A percentile compares a stretch with the other conserved stretches of the same genome.
Conservation (phyloP, 2,888 invertebrate species). For the Herminia tarsipennalis region DNA sequence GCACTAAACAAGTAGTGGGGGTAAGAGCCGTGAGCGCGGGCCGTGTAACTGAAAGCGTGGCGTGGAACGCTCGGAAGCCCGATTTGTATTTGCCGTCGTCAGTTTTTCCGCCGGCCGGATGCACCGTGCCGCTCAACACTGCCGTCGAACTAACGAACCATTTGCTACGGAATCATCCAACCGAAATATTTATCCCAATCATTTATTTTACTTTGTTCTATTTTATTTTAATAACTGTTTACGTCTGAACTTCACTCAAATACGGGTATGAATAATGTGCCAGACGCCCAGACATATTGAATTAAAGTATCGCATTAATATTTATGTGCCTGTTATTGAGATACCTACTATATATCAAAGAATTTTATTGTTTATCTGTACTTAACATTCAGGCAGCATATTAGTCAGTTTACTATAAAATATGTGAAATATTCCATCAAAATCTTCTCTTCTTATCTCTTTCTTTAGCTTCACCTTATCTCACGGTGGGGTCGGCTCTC, state of each 20-base stretch:
- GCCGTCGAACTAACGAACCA: conserved; percentile 77
- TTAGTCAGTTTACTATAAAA: no score
- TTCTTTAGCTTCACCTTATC: no score
- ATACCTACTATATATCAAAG: no score
- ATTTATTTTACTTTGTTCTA: conserved; percentile 58
- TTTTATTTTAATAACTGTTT: conserved; percentile 43
- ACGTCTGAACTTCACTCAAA: conserved; percentile 7
- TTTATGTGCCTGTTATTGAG: no score
- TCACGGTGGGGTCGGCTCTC: no score
- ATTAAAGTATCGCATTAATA: no score
- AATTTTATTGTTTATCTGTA: no score
- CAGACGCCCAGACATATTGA: no score
- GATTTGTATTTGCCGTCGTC: conserved; percentile 77
- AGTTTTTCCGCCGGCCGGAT: conserved; percentile 72
- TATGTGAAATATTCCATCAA: no score
- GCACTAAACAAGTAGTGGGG: conserved; percentile 1
- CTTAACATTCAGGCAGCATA: no score
- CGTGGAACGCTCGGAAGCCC: conserved; percentile 46
- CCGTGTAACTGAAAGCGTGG: not conserved
- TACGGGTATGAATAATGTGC: not conserved
- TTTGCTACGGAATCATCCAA: conserved; percentile 62
- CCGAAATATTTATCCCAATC: conserved; percentile 70
- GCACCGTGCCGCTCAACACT: conserved; percentile 63
- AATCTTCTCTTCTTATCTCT: no score
- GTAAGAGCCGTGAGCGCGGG: not conserved